Percentiles rank a stretch among this genome's conserved stretches.
These are phyloP conservation scores for Ruditapes philippinarum DNA, from an alignment of 1,140 invertebrate genomes.

Conservation along the genomic window DNA sequence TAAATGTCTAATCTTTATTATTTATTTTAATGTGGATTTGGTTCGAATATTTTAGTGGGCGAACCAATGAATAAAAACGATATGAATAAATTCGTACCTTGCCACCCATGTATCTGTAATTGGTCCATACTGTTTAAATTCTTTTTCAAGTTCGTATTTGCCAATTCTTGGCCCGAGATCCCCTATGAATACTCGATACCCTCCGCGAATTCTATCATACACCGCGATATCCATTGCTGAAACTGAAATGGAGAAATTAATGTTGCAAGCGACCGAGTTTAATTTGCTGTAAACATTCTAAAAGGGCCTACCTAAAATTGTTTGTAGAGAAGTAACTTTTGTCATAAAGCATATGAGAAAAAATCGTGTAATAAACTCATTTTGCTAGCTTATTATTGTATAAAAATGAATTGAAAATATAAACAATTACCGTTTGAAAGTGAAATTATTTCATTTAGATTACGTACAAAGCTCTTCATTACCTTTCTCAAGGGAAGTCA, in stretches of 20 bases:
- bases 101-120: conserved; percentile 81
- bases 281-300: not conserved
- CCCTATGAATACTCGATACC: conserved; percentile 81
- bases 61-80: too few relatives aligned
- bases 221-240: conserved; percentile 67
- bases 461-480: conserved; percentile 40
- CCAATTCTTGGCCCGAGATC: conserved; percentile 75
- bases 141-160: conserved; percentile 77
- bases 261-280: conserved; percentile 9
- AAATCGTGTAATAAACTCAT: too few relatives aligned
- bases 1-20: too few relatives aligned
- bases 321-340: too few relatives aligned
- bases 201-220: conserved; percentile 72
- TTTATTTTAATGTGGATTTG: too few relatives aligned
- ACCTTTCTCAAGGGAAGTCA: conserved; percentile 12
- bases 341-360: too few relatives aligned
- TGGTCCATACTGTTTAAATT: conserved; percentile 76
- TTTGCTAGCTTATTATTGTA: too few relatives aligned
- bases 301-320: too few relatives aligned
- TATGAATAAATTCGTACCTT: conserved; percentile 70
- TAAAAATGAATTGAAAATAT: too few relatives aligned
- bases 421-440: too few relatives aligned
- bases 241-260: not conserved
- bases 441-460: too few relatives aligned
- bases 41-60: too few relatives aligned